Base-by-base conservation (phyloP, 1,140 invertebrate genomes). In the Mylabris phalerata region DNA sequence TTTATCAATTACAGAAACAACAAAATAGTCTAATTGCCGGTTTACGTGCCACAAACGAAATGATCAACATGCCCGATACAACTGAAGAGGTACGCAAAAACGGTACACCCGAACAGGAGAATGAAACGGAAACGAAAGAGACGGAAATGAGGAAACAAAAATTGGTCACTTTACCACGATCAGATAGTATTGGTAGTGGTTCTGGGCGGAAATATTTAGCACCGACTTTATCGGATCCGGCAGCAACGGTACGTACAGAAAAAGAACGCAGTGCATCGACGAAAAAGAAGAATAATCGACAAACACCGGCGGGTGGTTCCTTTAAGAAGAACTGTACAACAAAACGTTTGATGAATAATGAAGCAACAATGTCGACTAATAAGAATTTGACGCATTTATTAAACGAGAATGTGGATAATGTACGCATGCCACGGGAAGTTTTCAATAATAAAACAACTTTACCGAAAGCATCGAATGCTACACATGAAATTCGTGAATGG, bases 1-100 rank as follows among this genome's bases (percentile, higher is more conserved):
- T 19, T 19, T 19, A 1, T 19, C 19, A 19, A 19, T 19, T 77
- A 45, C 68, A 90, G 90, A 95, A 95, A 75, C 92, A 96, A 74
- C 92, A 95, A 77, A 93, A 90, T 41, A 96, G 90, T 73, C 74
- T 98, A 10, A 89, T 97, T 38, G 91, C 89, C 9, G 91, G 93
- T 26, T 76, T 98, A 61, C 79, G 94, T 55, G 92, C 92, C 7
- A 96, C 92, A 2, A 95, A 95, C 71, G 92, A 95, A 66, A 64
- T 80, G 10, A 71, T 82, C 7, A 71, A 75, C 6, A 67, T 75
- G 6, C 78, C 79, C 51, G 82, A 87, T 58, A 76, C 82, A 41
- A 72, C 72, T 11, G 9, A n/a, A 4, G 85, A 86, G 55, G 85
- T 89, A 58, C 81, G 78, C 46, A 82, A 82, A 68, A 81, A 82